Base-by-base conservation (phyloP, 2,797 vertebrate species). In the Catharus ustulatus region DNA sequence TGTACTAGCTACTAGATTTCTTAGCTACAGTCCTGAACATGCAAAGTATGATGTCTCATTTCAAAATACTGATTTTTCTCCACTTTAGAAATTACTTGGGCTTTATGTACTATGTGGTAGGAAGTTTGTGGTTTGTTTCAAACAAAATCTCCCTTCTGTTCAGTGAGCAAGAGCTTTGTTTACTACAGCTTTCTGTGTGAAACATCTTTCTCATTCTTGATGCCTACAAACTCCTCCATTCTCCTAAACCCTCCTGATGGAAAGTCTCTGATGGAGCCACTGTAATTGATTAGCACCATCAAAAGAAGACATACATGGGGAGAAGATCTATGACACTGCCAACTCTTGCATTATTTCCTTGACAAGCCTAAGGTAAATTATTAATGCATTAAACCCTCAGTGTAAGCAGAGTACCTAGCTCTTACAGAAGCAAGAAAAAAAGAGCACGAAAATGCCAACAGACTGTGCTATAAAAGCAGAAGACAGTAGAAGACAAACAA, bases 341-440 rank as follows among this genome's bases (percentile, higher is more conserved):
- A 80, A 32, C 9, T 59, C 68, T 27, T 85, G 27, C 36, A 52
- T 64, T 82, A 85, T 66, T 92, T 92, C 49, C 66, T 72, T 90
- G 81, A 86, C 85, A 68, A 42, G 62, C 21, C 91, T 61, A 67
- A 78, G 62, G 76, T 80, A 87, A 94, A 85, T 83, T 38, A 92
- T 78, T 84, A 89, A 62, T 71, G 61, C 72, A 82, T 84, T 83
- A 78, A 82, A 77, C 3, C 6, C 55, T 71, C 57, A 83, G 1
- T 38, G 22, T 61, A 87, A 89, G 67, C 52, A 54, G 16, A 84
- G 13, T 29, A 92, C 36, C 34, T 49, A 77, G 24, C 27, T 87
- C 61, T 81, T 59, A 69, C 36, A 84, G 26, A 84, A 92, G 40
- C 45, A 90, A 78, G 34, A 54, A 55, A 85, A 81, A 52, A 76